A percentile compares a stretch with the other conserved stretches of the same genome.
These are phyloP conservation scores for Calephelis virginiensis DNA, from an alignment of 1,140 invertebrate genomes.

Conservation along the genomic window DNA sequence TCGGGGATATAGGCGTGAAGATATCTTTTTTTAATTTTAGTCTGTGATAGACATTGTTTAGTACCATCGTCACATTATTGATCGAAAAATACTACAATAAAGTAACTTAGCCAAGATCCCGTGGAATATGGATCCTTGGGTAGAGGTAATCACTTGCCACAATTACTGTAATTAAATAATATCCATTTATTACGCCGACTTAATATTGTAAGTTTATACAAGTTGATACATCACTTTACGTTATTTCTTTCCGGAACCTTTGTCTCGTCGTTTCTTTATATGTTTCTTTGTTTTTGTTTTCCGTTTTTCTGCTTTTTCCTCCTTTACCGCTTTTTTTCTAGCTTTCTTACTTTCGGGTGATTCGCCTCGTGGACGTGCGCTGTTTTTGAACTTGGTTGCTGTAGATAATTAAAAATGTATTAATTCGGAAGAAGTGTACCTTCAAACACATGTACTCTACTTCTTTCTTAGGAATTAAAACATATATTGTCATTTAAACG, in stretches of 20 bases:
- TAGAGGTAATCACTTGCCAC: too few relatives aligned
- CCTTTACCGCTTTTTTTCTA: slow-evolving; percentile 91
- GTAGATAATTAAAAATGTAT: slow-evolving; percentile 5
- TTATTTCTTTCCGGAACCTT: slow-evolving; percentile 70
- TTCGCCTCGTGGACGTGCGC: slow-evolving; percentile 90
- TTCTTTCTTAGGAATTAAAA: too few relatives aligned
- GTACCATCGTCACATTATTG: too few relatives aligned
- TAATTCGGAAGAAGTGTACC: background rate
- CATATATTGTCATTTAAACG: too few relatives aligned
- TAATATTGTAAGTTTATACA: background rate
- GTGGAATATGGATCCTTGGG: too few relatives aligned
- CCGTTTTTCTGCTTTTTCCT: slow-evolving; percentile 93
- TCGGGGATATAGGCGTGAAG: too few relatives aligned
- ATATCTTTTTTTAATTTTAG: too few relatives aligned
- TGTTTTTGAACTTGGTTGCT: slow-evolving; percentile 82
- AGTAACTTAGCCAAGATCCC: too few relatives aligned
- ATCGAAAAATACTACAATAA: too few relatives aligned
- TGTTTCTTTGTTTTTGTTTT: slow-evolving; percentile 97
- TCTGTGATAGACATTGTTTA: too few relatives aligned
- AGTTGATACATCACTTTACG: background rate
- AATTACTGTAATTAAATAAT: too few relatives aligned
- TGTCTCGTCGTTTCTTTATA: slow-evolving; percentile 94
- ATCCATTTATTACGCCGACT: background rate
- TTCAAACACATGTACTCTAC: too few relatives aligned
- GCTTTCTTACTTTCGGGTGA: slow-evolving; percentile 91